Percentiles rank a stretch among this genome's conserved stretches.
Evolutionary conservation across 2,797 vertebrate species (phyloP).

Genomic region (Psittacula derbiana): DNA sequence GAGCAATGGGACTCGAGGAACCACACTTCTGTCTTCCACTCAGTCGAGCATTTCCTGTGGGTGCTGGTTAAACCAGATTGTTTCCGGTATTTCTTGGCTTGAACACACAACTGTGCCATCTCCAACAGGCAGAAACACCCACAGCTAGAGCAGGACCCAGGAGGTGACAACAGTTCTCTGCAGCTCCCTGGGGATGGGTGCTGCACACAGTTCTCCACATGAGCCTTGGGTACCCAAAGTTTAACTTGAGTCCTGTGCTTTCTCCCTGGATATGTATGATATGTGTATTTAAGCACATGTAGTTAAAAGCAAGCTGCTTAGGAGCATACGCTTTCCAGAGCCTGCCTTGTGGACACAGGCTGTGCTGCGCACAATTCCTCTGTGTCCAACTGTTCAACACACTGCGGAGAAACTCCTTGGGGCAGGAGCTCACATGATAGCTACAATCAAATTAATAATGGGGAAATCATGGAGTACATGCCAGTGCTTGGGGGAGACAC

Average conservation of each 20-base stretch:
- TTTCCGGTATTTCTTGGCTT: neutral
- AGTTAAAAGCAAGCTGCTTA: neutral
- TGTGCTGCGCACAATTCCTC: neutral
- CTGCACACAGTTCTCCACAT: neutral
- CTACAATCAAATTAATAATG: neutral
- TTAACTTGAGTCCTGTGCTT: neutral
- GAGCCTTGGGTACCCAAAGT: neutral
- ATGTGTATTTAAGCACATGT: neutral
- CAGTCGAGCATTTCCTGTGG: accelerated
- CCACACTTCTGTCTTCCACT: neutral
- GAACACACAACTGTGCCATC: accelerated
- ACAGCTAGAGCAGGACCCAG: neutral
- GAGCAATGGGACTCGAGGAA: neutral
- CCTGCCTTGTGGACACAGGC: neutral
- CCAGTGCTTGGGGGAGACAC: neutral
- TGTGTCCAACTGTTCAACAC: neutral
- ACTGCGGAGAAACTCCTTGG: neutral
- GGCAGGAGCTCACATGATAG: neutral
- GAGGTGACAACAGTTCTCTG: neutral
- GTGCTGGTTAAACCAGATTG: neutral
- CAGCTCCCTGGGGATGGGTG: neutral
- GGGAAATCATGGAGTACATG: neutral
- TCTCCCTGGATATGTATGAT: neutral
- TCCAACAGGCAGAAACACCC: neutral
- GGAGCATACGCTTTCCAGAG: neutral